A percentile compares a stretch with the other conserved stretches of the same genome.
These are phyloP conservation scores for Drosophila navojoa DNA, from an alignment of 1,140 invertebrate genomes.

Conservation along the genomic window DNA sequence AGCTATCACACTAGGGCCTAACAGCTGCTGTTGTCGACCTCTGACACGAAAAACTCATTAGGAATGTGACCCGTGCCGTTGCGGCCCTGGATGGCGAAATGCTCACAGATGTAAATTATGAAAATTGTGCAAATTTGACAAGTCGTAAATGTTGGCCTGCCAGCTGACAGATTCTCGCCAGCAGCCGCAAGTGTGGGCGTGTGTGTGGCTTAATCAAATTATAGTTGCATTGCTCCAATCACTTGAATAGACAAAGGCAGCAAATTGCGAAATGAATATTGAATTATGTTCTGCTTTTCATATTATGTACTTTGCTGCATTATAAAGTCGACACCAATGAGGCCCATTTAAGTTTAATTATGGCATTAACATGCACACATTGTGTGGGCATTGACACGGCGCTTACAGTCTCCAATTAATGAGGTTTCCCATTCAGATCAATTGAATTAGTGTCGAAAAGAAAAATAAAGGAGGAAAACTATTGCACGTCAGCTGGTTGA, in stretches of 20 bases:
- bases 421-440: conserved; percentile 16
- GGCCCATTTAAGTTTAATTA: conserved; percentile 52
- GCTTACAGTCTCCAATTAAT: conserved; percentile 19
- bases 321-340: conserved; percentile 32
- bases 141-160: conserved; percentile 69
- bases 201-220: conserved; percentile 61
- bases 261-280: conserved; percentile 54
- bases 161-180: conserved; percentile 48
- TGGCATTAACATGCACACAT: conserved; percentile 27
- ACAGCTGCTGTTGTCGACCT: conserved; percentile 48
- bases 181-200: conserved; percentile 24
- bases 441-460: conserved; percentile 30
- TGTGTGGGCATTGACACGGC: conserved; percentile 8
- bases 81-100: conserved; percentile 30
- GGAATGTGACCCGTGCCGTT: conserved; percentile 28
- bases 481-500: conserved; percentile 37
- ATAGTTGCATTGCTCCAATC: conserved; percentile 67
- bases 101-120: conserved; percentile 62
- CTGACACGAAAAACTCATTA: conserved; percentile 73
- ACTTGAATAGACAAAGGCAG: conserved; percentile 54
- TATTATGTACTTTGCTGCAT: conserved; percentile 27
- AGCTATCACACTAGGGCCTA: conserved; percentile 20
- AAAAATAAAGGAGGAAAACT: too few relatives aligned
- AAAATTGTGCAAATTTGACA: conserved; percentile 69
- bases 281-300: conserved; percentile 49